phyloP scores from a whole-genome alignment of 2,113 vertebrate species.

The Labeo rohita region DNA sequence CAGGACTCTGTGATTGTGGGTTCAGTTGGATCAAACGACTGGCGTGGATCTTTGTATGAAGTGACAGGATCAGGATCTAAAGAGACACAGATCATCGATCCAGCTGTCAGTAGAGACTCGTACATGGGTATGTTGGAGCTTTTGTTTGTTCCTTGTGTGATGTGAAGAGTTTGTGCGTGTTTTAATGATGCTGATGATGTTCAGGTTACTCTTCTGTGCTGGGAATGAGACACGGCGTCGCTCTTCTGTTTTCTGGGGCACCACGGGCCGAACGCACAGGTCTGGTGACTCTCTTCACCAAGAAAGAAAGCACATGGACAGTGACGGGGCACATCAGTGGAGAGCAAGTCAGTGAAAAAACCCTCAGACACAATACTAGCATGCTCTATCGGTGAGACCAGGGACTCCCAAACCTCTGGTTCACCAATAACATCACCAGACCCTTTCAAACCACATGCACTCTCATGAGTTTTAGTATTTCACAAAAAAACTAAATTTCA shows the following conservation, averaged over 20 bases:
- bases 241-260: conserved; percentile 73
- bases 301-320: conserved; percentile 42
- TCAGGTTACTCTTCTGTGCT: conserved; percentile 64
- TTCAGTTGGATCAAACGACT: conserved; percentile 47
- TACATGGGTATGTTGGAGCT: conserved; percentile 33
- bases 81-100: no score
- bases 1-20: conserved; percentile 46
- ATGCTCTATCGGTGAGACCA: no score
- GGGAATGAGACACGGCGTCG: conserved; percentile 52
- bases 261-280: conserved; percentile 71
- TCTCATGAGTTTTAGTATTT: no score
- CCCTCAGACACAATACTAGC: no score
- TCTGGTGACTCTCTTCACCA: conserved; percentile 66
- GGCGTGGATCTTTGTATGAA: conserved; percentile 48
- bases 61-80: no score
- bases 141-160: no score
- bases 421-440: no score
- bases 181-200: background rate
- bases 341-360: conserved; percentile 57
- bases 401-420: no score
- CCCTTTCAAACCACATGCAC: no score
- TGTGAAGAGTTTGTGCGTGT: background rate
- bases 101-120: no score
- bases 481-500: no score
- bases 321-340: conserved; percentile 53